Base-by-base conservation (phyloP, 2,797 vertebrate genomes). In the Enteromius mattozi region DNA sequence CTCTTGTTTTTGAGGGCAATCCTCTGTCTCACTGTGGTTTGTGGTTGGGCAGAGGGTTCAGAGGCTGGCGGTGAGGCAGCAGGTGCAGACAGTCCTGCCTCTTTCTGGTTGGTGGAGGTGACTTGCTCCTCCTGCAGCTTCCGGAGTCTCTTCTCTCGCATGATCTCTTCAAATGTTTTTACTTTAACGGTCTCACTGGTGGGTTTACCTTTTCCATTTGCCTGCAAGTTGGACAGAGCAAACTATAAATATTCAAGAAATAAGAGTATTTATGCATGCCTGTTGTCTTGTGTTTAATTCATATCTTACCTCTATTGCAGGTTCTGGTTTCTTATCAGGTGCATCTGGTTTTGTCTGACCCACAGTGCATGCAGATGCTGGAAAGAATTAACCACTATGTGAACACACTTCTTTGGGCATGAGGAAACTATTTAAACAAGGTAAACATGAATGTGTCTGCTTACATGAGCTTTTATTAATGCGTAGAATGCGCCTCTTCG, bases 131-230 rank as follows among this genome's bases (percentile, higher is more conserved):
- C 95, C 91, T 92, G 94, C 3, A 94, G 94, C 45, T 94, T 96
- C 51, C 95, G 94, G 2, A 95, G 92, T 1, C 90, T 93, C 70
- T 98, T 98, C 89, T 98, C 97, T 76, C 87, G 94, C 93, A 95
- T 93, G 80, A 96, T 95, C 88, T 97, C 97, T 54, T 98, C 96
- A 80, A 96, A 96, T 56, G 93, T 97, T 92, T 97, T 98, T 56
- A 96, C 96, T 81, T 96, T 95, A 69, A 96, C 89, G 16, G 88
- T 87, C 3, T 91, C 90, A 49, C 80, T 80, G 2, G 86, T 68
- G 61, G 85, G n/a, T 40, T 56, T 40, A 0, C n/a, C 14, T 75
- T 89, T 86, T 61, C 93, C 92, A 81, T 88, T 89, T 69, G 88
- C 37, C 79, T 86, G 24, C 4, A 71, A 37, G 92, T 74, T 78